Base-by-base conservation (phyloP, 1,140 invertebrate species). In the Calephelis nemesis region DNA sequence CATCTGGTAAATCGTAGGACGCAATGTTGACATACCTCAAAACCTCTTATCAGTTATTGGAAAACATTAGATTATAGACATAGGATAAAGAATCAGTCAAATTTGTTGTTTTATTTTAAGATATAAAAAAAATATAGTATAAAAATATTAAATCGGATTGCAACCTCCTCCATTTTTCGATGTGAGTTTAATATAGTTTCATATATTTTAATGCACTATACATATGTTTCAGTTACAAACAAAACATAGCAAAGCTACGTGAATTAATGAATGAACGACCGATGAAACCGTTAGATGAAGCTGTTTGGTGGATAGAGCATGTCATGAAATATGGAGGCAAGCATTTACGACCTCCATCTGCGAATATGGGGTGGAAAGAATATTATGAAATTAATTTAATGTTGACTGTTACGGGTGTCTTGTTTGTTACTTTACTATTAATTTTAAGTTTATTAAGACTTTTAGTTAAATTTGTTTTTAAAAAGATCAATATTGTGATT, bases 231-330 rank as follows among this genome's bases (percentile, higher is more conserved):
- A 82, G 79, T 48, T 82, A 78, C 49, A 71, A 71, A 8, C 54
- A 68, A 3, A 82, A 82, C 30, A 67, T 78, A 10, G 7, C 48
- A 0, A 62, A 62, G 10, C 66, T 82, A 11, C 48, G 72, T 1
- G 19, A 8, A 0, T 7, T 76, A 7, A 74, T 82, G 63, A 39
- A 49, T 2, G 80, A 82, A 62, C 70, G 77, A 48, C 74, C 75
- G 0, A 60, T 65, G 60, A 47, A 52, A 0, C 71, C 81, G 0
- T 58, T 83, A 30, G 78, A 93, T 58, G 84, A 84, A 58, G 93
- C 92, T 0, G 80, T 93, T 13, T 93, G 92, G 77, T 94, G 93
- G 93, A 93, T 91, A 1, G 93, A 94, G 74, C 93, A 93, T 68
- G 88, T 93, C 6, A 63, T 93, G 6, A 74, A 92, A 45, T 90